Conservation (phyloP, 1,140 invertebrate genomes). For the Caligus rogercresseyi region DNA sequence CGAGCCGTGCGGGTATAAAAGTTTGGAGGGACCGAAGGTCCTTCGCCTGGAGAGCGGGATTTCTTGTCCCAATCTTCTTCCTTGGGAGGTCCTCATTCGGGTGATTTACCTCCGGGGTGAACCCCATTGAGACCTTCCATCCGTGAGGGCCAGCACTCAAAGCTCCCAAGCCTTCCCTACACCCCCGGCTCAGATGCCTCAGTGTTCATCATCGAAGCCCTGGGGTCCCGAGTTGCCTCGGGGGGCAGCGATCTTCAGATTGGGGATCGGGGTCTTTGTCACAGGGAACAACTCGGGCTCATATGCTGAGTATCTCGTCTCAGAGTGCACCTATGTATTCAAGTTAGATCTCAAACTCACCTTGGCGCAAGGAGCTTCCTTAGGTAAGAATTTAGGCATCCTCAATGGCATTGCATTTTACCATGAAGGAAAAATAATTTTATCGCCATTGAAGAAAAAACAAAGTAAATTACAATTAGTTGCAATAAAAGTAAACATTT, state of each 20-base stretch:
- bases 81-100: constrained; percentile 32
- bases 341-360: constrained; percentile 30
- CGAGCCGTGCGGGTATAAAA: constrained; percentile 6
- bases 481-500: no score
- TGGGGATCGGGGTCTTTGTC: constrained; percentile 36
- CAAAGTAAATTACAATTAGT: no score
- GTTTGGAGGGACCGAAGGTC: constrained; percentile 17
- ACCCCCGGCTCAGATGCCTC: constrained; percentile 16
- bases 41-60: not conserved
- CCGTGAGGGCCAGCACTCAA: constrained; percentile 32
- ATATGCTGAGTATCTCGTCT: constrained; percentile 35
- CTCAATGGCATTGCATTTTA: no score
- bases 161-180: constrained; percentile 26
- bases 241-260: constrained; percentile 26
- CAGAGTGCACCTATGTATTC: constrained; percentile 27
- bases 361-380: constrained; percentile 26
- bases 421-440: no score
- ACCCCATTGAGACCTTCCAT: constrained; percentile 45
- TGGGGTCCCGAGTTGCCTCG: not conserved
- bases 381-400: not conserved
- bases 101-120: constrained; percentile 35
- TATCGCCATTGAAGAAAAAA: no score
- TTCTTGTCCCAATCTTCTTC: not conserved
- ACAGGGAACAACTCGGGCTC: constrained; percentile 28
- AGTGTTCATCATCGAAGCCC: constrained; percentile 1